Percentiles rank a stretch among this genome's conserved stretches.
phyloP scores from a whole-genome alignment of 2,113 vertebrate genomes.

The Stegastes partitus region DNA sequence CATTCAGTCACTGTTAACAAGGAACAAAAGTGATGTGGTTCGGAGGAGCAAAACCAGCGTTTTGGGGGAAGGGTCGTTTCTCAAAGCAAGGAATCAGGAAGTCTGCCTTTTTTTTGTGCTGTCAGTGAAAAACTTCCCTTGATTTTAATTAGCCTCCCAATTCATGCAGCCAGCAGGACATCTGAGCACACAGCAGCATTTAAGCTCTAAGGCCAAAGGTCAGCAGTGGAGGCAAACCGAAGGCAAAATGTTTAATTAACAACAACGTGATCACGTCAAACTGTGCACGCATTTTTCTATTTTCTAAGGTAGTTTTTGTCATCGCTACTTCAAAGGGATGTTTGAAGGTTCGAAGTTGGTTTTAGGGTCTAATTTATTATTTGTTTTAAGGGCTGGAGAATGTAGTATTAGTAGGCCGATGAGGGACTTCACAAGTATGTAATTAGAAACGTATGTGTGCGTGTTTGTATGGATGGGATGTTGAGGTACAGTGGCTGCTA shows the following conservation, averaged over 20 bases:
- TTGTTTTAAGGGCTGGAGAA: conserved; percentile 36
- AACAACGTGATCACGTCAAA: neutral
- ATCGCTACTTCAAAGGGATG: conserved; percentile 35
- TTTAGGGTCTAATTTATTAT: conserved; percentile 8
- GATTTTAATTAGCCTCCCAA: conserved; percentile 68
- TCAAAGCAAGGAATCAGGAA: conserved; percentile 33
- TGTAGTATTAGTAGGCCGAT: conserved; percentile 10
- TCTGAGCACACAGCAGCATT: conserved; percentile 42
- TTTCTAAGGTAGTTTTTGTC: neutral
- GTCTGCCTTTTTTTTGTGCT: conserved; percentile 11
- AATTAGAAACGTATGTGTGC: conserved; percentile 57
- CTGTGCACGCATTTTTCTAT: neutral
- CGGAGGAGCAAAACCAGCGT: neutral
- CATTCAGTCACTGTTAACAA: too few relatives aligned
- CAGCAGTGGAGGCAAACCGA: conserved; percentile 25
- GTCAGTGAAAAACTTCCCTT: conserved; percentile 40
- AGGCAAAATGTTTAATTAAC: neutral
- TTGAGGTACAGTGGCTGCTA: conserved; percentile 61
- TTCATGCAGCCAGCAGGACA: conserved; percentile 60
- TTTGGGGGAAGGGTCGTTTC: neutral
- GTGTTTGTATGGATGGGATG: conserved; percentile 30
- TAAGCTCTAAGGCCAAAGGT: conserved; percentile 52
- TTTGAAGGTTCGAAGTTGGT: conserved; percentile 17
- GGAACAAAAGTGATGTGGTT: neutral
- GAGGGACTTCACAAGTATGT: conserved; percentile 58